phyloP scores from a whole-genome alignment of 2,797 vertebrate genomes.

The Anableps anableps region DNA sequence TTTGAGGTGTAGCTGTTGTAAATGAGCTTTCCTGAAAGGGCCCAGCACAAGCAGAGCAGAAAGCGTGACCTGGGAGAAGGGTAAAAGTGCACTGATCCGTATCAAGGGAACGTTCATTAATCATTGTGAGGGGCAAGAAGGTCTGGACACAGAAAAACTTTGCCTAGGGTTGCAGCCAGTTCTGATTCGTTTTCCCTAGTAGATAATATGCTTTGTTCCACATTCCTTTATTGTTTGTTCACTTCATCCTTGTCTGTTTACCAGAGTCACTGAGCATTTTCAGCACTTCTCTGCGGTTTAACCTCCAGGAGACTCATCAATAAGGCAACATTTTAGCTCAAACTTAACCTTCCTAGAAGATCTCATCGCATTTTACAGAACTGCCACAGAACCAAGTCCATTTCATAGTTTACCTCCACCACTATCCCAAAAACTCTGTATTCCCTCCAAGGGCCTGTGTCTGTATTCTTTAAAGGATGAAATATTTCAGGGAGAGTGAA shows the following conservation, averaged over 20 bases:
- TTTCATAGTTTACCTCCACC: neutral
- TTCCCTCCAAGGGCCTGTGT: neutral
- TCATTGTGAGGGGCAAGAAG: slow-evolving; percentile 40
- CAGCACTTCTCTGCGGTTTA: slow-evolving; percentile 16
- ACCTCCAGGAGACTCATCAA: slow-evolving; percentile 23
- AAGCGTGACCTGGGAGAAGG: slow-evolving; percentile 38
- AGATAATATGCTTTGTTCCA: slow-evolving; percentile 34
- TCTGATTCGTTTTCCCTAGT: slow-evolving; percentile 30
- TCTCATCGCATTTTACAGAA: slow-evolving; percentile 19
- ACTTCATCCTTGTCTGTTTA: slow-evolving; percentile 6
- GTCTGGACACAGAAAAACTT: slow-evolving; percentile 27
- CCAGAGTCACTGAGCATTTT: slow-evolving; percentile 30
- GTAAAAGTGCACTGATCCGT: slow-evolving; percentile 39
- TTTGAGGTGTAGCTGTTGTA: slow-evolving; percentile 33
- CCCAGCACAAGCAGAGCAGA: slow-evolving; percentile 46
- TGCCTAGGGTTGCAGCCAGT: slow-evolving; percentile 2
- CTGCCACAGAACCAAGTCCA: slow-evolving; percentile 1
- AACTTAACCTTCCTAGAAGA: slow-evolving; percentile 10
- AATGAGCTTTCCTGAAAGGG: slow-evolving; percentile 29
- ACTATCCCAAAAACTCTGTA: neutral
- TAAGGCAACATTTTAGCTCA: slow-evolving; percentile 39
- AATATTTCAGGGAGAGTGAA: neutral
- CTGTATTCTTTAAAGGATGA: neutral
- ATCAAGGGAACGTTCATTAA: slow-evolving; percentile 59
- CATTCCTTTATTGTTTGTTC: slow-evolving; percentile 17